Evolutionary conservation across 2,888 invertebrate species (phyloP).

Genomic region (Megaustenia siamemsis): DNA sequence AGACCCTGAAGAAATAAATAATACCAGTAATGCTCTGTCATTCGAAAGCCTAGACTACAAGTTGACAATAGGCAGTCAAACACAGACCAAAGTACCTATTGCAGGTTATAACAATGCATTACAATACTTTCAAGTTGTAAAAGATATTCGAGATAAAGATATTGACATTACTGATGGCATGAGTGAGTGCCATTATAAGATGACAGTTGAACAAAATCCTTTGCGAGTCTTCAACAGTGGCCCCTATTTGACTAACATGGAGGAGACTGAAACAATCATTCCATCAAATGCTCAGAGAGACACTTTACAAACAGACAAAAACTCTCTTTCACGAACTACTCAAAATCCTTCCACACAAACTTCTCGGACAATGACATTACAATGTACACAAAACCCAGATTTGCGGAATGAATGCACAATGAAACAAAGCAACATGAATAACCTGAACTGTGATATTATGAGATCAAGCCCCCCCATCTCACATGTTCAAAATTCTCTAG

Average conservation of each 20-base stretch:
- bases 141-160: background rate
- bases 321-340: background rate
- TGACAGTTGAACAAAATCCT: background rate
- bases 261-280: background rate
- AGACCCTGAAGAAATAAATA: background rate
- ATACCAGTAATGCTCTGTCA: background rate
- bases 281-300: background rate
- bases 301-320: background rate
- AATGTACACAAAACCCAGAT: background rate
- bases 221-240: background rate
- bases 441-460: constrained; percentile 7
- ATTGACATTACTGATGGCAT: background rate
- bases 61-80: constrained; percentile 24
- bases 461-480: background rate
- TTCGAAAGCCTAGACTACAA: background rate
- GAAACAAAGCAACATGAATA: constrained; percentile 20
- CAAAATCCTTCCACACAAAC: background rate
- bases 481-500: background rate
- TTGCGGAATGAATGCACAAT: background rate
- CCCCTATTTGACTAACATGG: background rate
- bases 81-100: background rate
- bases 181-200: background rate
- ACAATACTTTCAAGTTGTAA: background rate
- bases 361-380: background rate
- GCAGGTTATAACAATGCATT: background rate